These are phyloP conservation scores for Argya squamiceps DNA, from an alignment of 2,797 vertebrate genomes.

Conservation along the genomic window DNA sequence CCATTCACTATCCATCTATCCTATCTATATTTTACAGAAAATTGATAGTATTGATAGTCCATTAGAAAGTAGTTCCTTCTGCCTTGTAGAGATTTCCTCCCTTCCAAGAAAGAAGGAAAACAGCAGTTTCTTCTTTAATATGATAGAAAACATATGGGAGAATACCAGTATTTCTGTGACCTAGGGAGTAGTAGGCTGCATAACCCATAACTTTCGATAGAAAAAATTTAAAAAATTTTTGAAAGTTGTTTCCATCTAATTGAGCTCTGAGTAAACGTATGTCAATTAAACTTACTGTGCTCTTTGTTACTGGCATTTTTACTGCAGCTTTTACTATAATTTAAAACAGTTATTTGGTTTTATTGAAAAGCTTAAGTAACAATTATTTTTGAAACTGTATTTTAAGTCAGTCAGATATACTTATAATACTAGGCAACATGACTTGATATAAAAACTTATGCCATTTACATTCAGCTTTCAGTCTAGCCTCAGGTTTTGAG, in stretches of 20 bases:
- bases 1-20: not conserved
- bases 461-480: not conserved
- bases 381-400: not conserved
- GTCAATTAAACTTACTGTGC: not conserved
- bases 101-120: not conserved
- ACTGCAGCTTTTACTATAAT: not conserved
- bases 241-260: not conserved
- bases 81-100: not conserved
- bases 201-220: not conserved
- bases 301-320: not conserved
- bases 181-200: not conserved
- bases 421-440: not conserved
- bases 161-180: not conserved
- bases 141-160: not conserved
- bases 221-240: not conserved
- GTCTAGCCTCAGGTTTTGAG: not conserved
- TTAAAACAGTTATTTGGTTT: not conserved
- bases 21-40: not conserved
- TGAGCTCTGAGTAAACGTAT: not conserved
- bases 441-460: not conserved
- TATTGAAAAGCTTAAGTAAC: not conserved
- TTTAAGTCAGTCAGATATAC: not conserved
- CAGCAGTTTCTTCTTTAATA: not conserved
- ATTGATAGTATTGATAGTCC: not conserved
- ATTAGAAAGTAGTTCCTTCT: not conserved